Conservation (phyloP, 2,113 vertebrate species). For the Rhinopomastus cyanomelas region DNA sequence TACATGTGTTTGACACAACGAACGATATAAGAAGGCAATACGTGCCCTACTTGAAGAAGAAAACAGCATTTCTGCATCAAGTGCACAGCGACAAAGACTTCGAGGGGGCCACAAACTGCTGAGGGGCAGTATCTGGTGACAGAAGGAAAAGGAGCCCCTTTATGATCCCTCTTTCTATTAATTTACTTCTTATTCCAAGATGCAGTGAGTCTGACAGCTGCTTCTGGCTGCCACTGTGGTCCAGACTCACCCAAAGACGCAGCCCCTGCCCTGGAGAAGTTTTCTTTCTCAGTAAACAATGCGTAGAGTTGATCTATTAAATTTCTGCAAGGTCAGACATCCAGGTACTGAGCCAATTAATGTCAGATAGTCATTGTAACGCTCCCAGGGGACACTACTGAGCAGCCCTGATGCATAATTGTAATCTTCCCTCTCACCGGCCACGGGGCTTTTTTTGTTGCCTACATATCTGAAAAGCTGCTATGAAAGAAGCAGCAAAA, state of each 20-base stretch:
- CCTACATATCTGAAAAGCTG: slow-evolving; percentile 16
- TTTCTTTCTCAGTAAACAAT: slow-evolving; percentile 33
- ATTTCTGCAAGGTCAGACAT: slow-evolving; percentile 74
- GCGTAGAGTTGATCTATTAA: slow-evolving; percentile 50
- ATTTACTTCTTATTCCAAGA: background rate
- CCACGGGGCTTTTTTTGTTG: slow-evolving; percentile 40
- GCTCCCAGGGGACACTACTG: slow-evolving; percentile 67
- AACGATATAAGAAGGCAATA: background rate
- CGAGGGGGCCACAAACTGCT: background rate
- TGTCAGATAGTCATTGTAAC: slow-evolving; percentile 71
- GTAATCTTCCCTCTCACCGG: slow-evolving; percentile 70
- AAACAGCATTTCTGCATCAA: background rate
- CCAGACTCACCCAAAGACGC: background rate
- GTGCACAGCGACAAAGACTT: background rate
- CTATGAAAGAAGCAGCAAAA: slow-evolving; percentile 1
- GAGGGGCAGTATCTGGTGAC: background rate
- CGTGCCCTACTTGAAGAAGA: background rate
- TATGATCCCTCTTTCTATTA: background rate
- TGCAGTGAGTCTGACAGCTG: background rate
- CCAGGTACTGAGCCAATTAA: slow-evolving; percentile 76
- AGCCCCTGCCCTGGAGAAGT: slow-evolving; percentile 14
- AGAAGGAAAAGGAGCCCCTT: background rate
- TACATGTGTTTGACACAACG: background rate
- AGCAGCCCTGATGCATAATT: slow-evolving; percentile 72
- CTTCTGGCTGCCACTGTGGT: background rate